Evolutionary conservation across 2,113 vertebrate genomes (phyloP), one percentile per base, ranked within the genome.

Genomic region (Oncorhynchus clarkii): DNA sequence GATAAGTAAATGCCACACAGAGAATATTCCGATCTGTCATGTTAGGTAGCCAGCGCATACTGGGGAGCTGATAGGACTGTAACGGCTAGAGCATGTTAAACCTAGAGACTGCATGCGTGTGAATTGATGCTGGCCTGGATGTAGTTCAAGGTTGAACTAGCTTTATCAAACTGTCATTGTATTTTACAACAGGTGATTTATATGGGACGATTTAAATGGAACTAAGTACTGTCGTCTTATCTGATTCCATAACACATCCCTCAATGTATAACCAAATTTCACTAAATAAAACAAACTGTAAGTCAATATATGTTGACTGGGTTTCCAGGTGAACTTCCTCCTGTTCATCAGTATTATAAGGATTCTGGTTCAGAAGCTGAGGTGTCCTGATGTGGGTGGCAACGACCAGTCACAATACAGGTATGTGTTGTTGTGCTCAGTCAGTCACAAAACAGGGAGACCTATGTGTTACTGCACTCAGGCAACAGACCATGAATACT

Each of bases 291-390:
- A 65, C 18, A 49, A 5, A 12, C 20, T 49, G 12, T 71, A 13
- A 18, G 13, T 57, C 13, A 27, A 18, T 72, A 5, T 71, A 5
- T 67, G 51, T 67, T 27, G 20, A 39, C 5, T 24, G 9, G 31
- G 11, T 54, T 85, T 76, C 29, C 18, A 98, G 97, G 94, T 98
- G 83, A 98, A 98, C 87, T 98, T 97, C 48, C 89, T 97, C 80
- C 94, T 96, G 73, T 98, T 98, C 77, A 93, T 98, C 22, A 96
- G 96, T 80, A 98, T 98, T 83, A 97, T 98, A 49, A 91, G 96
- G 66, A 96, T 98, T 82, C 89, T 98, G 20, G 93, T 98, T 31
- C 96, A 98, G 90, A 98, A 98, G 85, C 94, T 98, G 49, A 93
- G 96, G 76, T 97, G 96, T 51, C 96, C 97, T 14, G 95, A 97